phyloP scores from a whole-genome alignment of 2,888 invertebrate genomes.

The Lasioglossum lativentre region DNA sequence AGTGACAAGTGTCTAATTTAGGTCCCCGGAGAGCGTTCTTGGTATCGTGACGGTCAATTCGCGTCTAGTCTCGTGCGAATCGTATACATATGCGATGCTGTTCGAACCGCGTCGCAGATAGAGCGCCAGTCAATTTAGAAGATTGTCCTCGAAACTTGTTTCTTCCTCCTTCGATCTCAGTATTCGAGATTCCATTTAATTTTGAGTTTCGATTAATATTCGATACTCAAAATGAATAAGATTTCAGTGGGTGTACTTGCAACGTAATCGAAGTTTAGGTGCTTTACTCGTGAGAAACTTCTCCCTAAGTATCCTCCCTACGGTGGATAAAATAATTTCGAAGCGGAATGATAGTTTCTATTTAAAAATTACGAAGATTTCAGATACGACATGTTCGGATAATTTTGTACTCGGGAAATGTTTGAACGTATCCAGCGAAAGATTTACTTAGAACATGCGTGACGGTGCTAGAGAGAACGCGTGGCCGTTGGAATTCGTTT shows the following conservation, averaged over 20 bases:
- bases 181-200: not conserved
- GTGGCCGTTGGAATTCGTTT: not conserved
- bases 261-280: not conserved
- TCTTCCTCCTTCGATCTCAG: not conserved
- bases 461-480: too few relatives aligned
- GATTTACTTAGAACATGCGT: not conserved
- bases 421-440: not conserved
- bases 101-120: not conserved
- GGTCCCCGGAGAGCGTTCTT: slow-evolving; percentile 33
- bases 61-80: slow-evolving; percentile 19
- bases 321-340: not conserved
- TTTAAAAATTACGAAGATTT: not conserved
- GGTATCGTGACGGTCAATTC: slow-evolving; percentile 40
- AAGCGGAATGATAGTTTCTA: not conserved
- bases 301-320: not conserved
- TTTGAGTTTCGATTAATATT: not conserved
- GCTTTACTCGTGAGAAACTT: too few relatives aligned
- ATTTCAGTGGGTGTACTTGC: not conserved
- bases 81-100: not conserved
- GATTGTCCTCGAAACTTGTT: not conserved
- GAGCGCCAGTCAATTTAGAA: slow-evolving; percentile 2
- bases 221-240: not conserved
- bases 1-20: slow-evolving; percentile 71
- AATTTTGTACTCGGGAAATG: not conserved
- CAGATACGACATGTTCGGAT: not conserved